Base-by-base conservation (phyloP, 92 coral and sea anemone genomes). In the Phenganax subtilis region DNA sequence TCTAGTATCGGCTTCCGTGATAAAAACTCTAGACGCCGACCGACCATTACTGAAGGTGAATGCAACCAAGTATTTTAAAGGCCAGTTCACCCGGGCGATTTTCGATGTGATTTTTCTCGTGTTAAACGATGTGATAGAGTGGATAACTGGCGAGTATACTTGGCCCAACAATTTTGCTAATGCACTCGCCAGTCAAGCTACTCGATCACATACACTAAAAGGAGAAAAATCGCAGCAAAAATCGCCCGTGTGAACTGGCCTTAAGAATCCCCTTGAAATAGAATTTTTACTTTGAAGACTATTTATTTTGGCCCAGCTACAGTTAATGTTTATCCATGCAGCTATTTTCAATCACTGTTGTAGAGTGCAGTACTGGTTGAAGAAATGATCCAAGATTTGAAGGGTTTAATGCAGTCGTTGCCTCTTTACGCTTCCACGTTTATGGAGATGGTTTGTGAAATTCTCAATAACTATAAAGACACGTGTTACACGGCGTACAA, bases 401-500 rank as follows among this genome's bases (percentile, higher is more conserved):
- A 88, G 79, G 88, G 89, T 85, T 83, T 91, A 14, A 94, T 92
- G 94, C 98, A 94, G 84, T 90, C 90, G 68, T 74, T 94, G 81
- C 98, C 98, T 29, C 89, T 86, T 79, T 92, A 93, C 80, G 89
- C 98, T 12, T 84, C 91, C 30, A 96, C 90, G 81, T 93, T 93
- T 84, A 87, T 93, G 82, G 98, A 93, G 75, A 93, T 91, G 98
- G 88, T 93, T n/a, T 93, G 92, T 82, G 89, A 82, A 54, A 91
- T 89, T 70, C 92, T 93, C 2, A 88, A 86, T 67, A 93, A 86
- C 54, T 94, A 90, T 82, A 94, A 88, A 80, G 92, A 90, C 11
- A 89, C 87, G 55, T 94, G 98, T 62, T 82, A 87, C 52, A 61
- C 91, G 7, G 92, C 97, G 14, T 91, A 94, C 86, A 94, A 90